Percentiles rank a stretch among this genome's conserved stretches.
phyloP scores from a whole-genome alignment of 2,113 vertebrate species.

The Microcebus griseorufus region DNA sequence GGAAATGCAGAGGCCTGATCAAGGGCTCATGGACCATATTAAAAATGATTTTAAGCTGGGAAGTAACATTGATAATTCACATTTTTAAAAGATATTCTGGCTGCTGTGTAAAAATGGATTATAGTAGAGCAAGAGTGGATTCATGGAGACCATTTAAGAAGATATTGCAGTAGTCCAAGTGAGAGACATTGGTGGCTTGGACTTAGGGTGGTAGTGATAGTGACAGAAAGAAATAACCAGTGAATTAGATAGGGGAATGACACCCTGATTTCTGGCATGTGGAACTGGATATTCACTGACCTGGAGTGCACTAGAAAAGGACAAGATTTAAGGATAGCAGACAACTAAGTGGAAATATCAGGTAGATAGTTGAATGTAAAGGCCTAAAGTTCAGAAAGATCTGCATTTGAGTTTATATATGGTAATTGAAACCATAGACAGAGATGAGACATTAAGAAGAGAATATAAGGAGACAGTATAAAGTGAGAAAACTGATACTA shows the following conservation, averaged over 20 bases:
- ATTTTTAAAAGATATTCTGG: conserved; percentile 10
- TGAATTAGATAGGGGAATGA: conserved; percentile 23
- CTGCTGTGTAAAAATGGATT: background rate
- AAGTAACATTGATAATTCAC: background rate
- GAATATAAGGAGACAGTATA: background rate
- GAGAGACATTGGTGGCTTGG: background rate
- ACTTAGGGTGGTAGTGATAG: background rate
- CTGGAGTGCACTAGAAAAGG: background rate
- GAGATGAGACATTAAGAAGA: background rate
- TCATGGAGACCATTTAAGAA: background rate
- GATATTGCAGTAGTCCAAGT: background rate
- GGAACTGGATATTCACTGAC: background rate
- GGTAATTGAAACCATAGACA: background rate
- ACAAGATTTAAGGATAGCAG: background rate
- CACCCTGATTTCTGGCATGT: background rate
- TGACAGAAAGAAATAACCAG: background rate
- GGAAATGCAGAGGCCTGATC: background rate
- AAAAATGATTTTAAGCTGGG: background rate
- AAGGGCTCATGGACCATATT: background rate
- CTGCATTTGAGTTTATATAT: background rate
- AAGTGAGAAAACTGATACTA: background rate
- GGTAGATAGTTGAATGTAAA: conserved; percentile 25
- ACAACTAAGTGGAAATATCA: conserved; percentile 7
- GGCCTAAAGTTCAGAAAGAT: conserved; percentile 37
- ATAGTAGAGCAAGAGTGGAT: background rate